Evolutionary conservation across 2,888 invertebrate genomes (phyloP).

Genomic region (Chloroclystis v-ata): DNA sequence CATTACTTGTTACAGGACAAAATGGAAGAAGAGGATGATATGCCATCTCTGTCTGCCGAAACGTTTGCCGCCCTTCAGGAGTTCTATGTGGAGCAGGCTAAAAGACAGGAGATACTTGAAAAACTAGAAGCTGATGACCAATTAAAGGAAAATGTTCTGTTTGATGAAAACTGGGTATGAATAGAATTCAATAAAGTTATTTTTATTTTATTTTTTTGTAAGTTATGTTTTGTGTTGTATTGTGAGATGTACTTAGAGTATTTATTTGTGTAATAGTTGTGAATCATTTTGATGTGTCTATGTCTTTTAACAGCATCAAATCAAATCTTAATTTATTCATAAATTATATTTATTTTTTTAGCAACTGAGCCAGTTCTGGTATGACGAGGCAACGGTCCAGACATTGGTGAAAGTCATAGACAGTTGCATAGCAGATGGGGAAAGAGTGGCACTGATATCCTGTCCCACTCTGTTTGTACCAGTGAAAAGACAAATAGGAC

Average conservation of each 20-base stretch:
- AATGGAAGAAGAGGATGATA: slow-evolving; percentile 79
- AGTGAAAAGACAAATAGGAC: slow-evolving; percentile 72
- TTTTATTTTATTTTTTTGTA: too few species aligned
- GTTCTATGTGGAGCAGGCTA: slow-evolving; percentile 85
- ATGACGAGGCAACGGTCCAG: slow-evolving; percentile 87
- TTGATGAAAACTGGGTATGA: slow-evolving; percentile 90
- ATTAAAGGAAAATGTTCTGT: slow-evolving; percentile 66
- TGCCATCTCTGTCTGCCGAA: slow-evolving; percentile 81
- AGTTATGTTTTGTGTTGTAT: too few species aligned
- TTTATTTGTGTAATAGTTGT: too few species aligned
- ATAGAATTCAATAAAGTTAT: too few species aligned
- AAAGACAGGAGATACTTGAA: slow-evolving; percentile 76
- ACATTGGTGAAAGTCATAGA: slow-evolving; percentile 83
- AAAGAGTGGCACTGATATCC: slow-evolving; percentile 88
- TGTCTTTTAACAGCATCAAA: too few species aligned
- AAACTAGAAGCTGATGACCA: slow-evolving; percentile 67
- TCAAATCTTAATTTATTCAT: too few species aligned
- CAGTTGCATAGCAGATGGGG: slow-evolving; percentile 69
- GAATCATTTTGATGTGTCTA: too few species aligned
- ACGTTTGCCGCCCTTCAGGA: slow-evolving; percentile 86
- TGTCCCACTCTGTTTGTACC: slow-evolving; percentile 91
- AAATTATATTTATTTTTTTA: too few species aligned
- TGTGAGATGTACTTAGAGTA: too few species aligned
- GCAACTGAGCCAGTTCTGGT: slow-evolving; percentile 99
- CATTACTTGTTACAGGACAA: slow-evolving; percentile 4